Base-by-base conservation (phyloP, 2,888 invertebrate genomes). In the Luperina nickerlii region DNA sequence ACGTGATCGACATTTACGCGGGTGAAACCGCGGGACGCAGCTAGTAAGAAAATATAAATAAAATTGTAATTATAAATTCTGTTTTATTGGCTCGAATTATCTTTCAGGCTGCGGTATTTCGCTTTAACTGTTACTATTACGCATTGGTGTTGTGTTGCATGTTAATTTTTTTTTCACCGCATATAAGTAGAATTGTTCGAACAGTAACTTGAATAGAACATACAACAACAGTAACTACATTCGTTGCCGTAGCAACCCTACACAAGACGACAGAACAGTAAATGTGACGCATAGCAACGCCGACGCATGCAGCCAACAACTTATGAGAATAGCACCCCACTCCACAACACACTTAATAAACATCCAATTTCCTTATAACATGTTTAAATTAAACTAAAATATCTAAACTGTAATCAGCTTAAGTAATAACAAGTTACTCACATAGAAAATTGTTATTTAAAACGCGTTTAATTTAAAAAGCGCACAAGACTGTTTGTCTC, bases 371-470 rank as follows among this genome's bases (percentile, higher is more conserved):
- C 76, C 89, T 88, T 82, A 85, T 82, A 90, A 87, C 90, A 84
- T 79, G 83, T 88, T 89, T 78, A 89, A 84, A 90, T 90, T 88
- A 83, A 90, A 90, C 90, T 91, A 89, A 90, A 91, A 89, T 89
- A 88, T 86, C 80, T 81, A 62, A 83, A 70, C 79, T 78, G 72
- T 87, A 89, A 90, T 88, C 88, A 87, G 73, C 87, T 86, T 78
- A 84, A 85, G 65, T 87, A 87, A 83, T 80, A 65, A 72, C 78
- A 79, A 83, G 69, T 89, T 84, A 88, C 80, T 75, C 63, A 67
- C 8, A 24, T 7, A 73, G 79, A 79, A 85, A 74, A 82, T 80
- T 32, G 74, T 70, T 72, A 77, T 81, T 86, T 80, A 82, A 90
- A 83, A 74, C 38, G 84, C n/a, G 2, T 69, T 45, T 81, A 81